Base-by-base conservation (phyloP, 2,888 invertebrate species). In the Chaetogeoica ovagalla region DNA sequence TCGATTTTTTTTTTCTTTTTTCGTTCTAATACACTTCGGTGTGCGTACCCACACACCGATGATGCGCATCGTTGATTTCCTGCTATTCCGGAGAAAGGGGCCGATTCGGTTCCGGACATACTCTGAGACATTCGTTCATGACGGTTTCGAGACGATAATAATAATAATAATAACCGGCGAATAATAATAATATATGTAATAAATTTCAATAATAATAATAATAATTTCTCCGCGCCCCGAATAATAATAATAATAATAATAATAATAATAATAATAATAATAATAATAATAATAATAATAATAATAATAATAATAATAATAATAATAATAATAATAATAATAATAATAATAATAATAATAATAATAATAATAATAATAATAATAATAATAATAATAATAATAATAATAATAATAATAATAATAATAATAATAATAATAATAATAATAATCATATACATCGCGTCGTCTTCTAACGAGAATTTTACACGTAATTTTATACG, bases 41-140 rank as follows among this genome's bases (percentile, higher is more conserved):
- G 52, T n/a, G 55, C 63, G 63, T 39, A 71, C 15, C 13, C 19
- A 15, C 19, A 52, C 55, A 55, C 63, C 74, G 74, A 74, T 21
- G 74, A 74, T 21, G 60, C 37, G 75, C 75, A 68, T 68, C 75
- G 48, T 68, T 68, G 60, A 77, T 69, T 77, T 77, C 69, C 62
- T 69, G 59, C 60, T 69, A 70, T 76, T 76, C 48, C 37, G 8
- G 37, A 23, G 19, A 23, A 62, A 11, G 48, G 72, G 21, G n/a
- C 23, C 43, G 62, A 62, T n/a, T 62, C 62, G 30, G 30, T 30
- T 30, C 30, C 30, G 30, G 4, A 72, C 13, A 13, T 30, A 73
- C 30, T n/a, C n/a, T 19, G 30, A 23, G 48, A 48, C 60, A 52
- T 73, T 73, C 52, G 72, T 48, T 48, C 13, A 48, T 48, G 48